phyloP scores from a whole-genome alignment of 2,888 invertebrate genomes.

The Lordiphosa fenestrarum region DNA sequence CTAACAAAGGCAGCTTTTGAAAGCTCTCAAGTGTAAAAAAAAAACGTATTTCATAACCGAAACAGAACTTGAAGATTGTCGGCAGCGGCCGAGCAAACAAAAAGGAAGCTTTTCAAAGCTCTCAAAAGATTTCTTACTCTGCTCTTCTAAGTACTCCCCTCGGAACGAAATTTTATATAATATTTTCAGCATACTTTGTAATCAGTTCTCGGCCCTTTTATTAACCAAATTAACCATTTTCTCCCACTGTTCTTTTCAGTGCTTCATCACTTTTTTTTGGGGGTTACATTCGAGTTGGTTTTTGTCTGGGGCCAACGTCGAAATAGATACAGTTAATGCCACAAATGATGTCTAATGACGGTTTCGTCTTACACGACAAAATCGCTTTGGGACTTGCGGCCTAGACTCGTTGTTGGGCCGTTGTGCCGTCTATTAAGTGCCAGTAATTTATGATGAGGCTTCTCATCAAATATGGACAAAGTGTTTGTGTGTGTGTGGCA shows the following conservation, averaged over 20 bases:
- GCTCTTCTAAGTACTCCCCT: too few species aligned
- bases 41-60: too few species aligned
- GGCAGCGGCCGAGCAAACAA: too few species aligned
- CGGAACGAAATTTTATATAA: too few species aligned
- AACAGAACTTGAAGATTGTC: too few species aligned
- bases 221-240: background rate
- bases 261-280: conserved; percentile 14
- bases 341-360: conserved; percentile 72
- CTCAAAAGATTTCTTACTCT: too few species aligned
- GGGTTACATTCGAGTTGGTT: conserved; percentile 7
- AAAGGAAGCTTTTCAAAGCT: too few species aligned
- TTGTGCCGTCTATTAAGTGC: conserved; percentile 29
- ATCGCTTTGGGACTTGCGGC: conserved; percentile 14
- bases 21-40: too few species aligned
- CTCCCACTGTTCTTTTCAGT: conserved; percentile 17
- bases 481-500: background rate
- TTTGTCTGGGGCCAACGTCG: conserved; percentile 29
- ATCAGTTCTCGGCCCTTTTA: too few species aligned
- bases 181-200: too few species aligned
- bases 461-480: conserved; percentile 3
- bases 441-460: conserved; percentile 26
- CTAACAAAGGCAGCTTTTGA: too few species aligned
- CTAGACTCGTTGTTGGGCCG: conserved; percentile 24
- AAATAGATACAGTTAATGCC: conserved; percentile 70
- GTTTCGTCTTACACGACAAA: conserved; percentile 64